Percentiles rank a stretch among this genome's conserved stretches.
Evolutionary conservation across 2,797 vertebrate species (phyloP).

Genomic region (Spizella passerina): DNA sequence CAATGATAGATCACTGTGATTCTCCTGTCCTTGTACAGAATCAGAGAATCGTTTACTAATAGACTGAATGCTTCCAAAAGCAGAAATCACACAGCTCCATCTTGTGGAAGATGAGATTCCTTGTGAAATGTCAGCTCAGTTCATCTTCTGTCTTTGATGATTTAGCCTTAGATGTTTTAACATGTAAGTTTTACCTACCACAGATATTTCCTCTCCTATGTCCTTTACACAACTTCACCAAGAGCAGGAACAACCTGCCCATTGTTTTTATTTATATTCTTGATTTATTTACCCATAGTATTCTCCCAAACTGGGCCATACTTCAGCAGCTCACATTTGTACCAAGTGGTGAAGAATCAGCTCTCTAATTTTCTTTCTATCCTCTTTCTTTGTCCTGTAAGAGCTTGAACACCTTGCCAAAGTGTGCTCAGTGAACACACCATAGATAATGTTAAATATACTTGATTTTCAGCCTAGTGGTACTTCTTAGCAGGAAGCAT

Average conservation of each 20-base stretch:
- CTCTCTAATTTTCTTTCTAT: not conserved
- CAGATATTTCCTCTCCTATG: not conserved
- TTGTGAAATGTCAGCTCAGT: not conserved
- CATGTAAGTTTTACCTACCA: not conserved
- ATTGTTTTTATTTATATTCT: not conserved
- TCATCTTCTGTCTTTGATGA: not conserved
- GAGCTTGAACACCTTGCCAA: not conserved
- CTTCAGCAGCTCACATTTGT: not conserved
- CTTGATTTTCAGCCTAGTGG: not conserved
- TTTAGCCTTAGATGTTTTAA: not conserved
- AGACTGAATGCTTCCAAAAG: not conserved
- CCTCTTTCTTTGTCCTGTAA: not conserved
- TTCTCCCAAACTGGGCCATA: not conserved
- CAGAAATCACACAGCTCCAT: constrained; percentile 71
- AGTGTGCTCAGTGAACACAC: not conserved
- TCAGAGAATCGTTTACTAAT: not conserved
- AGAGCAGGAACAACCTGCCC: not conserved
- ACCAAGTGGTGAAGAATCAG: not conserved
- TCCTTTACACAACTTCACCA: not conserved
- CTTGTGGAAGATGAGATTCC: constrained; percentile 49
- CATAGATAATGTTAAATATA: not conserved
- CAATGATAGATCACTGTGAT: constrained; percentile 11
- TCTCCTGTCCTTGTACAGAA: constrained; percentile 6
- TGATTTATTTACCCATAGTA: not conserved
- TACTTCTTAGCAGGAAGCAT: not conserved